Percentiles rank a stretch among this genome's conserved stretches.
Evolutionary conservation across 2,113 vertebrate genomes (phyloP).

Genomic region (Tapirus terrestris): DNA sequence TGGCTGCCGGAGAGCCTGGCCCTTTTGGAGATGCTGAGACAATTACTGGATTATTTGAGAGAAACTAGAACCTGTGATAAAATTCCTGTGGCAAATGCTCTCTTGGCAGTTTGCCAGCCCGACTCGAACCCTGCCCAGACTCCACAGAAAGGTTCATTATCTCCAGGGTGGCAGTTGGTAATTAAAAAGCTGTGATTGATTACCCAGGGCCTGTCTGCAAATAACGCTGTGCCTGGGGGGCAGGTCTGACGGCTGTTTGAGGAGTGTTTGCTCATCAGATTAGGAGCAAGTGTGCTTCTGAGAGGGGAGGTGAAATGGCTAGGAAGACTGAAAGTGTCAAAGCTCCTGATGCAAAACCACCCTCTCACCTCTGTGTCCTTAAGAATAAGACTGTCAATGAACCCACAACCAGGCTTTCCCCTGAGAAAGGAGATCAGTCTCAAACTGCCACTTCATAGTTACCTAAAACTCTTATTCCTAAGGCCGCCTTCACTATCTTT

Average conservation of each 20-base stretch:
- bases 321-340: conserved; percentile 53
- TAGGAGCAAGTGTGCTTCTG: conserved; percentile 72
- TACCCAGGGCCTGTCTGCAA: conserved; percentile 67
- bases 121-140: conserved; percentile 50
- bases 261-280: conserved; percentile 74
- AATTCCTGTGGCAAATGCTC: neutral
- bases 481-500: neutral
- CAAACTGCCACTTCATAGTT: conserved; percentile 53
- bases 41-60: neutral
- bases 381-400: conserved; percentile 73
- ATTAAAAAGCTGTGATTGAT: conserved; percentile 80
- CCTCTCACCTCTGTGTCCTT: conserved; percentile 69
- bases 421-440: conserved; percentile 38
- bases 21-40: neutral
- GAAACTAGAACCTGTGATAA: neutral
- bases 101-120: neutral
- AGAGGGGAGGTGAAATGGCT: conserved; percentile 62
- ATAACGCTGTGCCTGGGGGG: conserved; percentile 50
- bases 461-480: neutral
- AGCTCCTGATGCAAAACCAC: conserved; percentile 55
- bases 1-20: neutral
- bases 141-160: conserved; percentile 65
- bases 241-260: conserved; percentile 63
- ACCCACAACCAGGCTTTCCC: conserved; percentile 69
- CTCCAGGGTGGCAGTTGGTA: conserved; percentile 68